Evolutionary conservation across 2,797 vertebrate species (phyloP), one percentile per base, ranked within the genome.

Genomic region (Muraenolepis orangiensis): DNA sequence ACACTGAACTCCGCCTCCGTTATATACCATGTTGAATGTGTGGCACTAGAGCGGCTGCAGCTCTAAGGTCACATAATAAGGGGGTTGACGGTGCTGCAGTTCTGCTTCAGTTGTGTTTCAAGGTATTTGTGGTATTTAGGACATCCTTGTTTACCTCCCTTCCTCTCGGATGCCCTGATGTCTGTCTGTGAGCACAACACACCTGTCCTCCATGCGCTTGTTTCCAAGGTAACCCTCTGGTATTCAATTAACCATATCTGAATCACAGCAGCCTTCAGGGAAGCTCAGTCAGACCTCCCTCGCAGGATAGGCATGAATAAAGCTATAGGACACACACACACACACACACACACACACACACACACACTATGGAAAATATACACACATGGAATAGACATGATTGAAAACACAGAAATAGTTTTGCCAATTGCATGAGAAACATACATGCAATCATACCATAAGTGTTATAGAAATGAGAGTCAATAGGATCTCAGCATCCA

Each of bases 171-270:
- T 26, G n/a, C n/a, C 23, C 2, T 1, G 5, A 64, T 16, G 2
- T n/a, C 11, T 29, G 36, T 32, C 28, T 40, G 6, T 26, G 30
- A 23, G 29, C 28, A 30, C 32, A 61, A 14, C 26, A 10, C 10
- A 64, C 46, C 70, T 70, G 69, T 71, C 40, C 66, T 34, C 4
- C 6, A 0, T 42, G 32, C 3, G 23, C 29, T 75, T 40, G 87
- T 90, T 87, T 87, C 88, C 82, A 84, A 76, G 87, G 88, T 14
- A 87, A 88, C 84, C n/a, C 73, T 42, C 28, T 0, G 64, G 26
- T 77, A 29, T 80, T 83, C 69, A 77, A 72, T 86, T 81, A 76
- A 74, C 0, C 0, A 34, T 74, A 80, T 70, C 28, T 72, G 70
- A 77, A 73, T 75, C 77, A 83, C 3, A 0, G 71, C 78, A 78